Percentiles rank a stretch among this genome's conserved stretches.
phyloP scores from a whole-genome alignment of 2,888 invertebrate genomes.

The Himalopsyche japonica region DNA sequence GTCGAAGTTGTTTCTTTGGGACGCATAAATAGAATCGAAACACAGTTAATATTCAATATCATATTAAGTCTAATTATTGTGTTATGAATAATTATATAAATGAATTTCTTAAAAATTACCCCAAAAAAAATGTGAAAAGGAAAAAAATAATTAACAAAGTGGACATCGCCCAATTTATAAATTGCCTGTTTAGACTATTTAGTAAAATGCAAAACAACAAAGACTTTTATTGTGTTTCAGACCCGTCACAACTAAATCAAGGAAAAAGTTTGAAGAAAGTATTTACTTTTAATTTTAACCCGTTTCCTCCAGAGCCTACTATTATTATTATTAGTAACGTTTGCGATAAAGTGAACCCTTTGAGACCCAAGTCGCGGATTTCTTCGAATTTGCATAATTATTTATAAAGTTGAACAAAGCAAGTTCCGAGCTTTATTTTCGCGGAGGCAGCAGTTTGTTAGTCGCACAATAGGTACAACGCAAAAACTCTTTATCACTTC shows the following conservation, averaged over 20 bases:
- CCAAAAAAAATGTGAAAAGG: no score
- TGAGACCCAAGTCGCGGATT: neutral
- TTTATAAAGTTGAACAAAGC: neutral
- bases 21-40: no score
- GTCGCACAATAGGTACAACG: neutral
- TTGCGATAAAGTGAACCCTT: neutral
- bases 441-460: neutral
- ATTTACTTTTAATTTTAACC: neutral
- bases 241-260: neutral
- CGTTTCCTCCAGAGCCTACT: neutral
- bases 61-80: no score
- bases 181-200: no score
- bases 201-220: no score
- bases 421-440: neutral
- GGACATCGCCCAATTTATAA: no score
- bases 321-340: neutral
- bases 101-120: no score
- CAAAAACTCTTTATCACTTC: neutral
- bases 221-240: neutral
- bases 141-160: no score
- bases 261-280: neutral
- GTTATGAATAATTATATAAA: no score
- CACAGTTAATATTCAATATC: no score
- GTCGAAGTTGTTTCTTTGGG: no score
- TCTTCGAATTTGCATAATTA: neutral